phyloP scores from a whole-genome alignment of 2,113 vertebrate species.

The Nymphicus hollandicus region DNA sequence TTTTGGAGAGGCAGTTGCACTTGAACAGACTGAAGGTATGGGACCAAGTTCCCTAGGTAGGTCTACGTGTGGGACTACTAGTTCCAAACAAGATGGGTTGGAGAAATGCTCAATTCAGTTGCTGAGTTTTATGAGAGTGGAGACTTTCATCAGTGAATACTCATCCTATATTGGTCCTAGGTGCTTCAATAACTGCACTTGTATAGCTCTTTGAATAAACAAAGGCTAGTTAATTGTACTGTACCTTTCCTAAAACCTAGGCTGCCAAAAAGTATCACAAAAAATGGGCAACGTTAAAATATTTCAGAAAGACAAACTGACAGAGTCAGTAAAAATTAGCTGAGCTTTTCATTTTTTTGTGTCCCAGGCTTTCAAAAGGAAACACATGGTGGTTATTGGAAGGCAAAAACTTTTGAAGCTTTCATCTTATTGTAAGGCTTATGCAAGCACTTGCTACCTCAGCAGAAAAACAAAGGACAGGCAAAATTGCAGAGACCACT shows the following conservation, averaged over 20 bases:
- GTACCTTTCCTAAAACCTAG: background rate
- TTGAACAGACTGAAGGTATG: background rate
- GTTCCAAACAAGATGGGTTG: background rate
- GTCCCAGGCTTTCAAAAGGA: conserved; percentile 5
- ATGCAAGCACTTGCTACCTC: conserved; percentile 47
- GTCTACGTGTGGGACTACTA: background rate
- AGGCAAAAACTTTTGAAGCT: conserved; percentile 33
- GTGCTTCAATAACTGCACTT: background rate
- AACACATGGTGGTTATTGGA: background rate
- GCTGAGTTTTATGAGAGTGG: background rate
- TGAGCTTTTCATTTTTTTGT: conserved; percentile 8
- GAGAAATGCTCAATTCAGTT: background rate
- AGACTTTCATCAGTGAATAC: background rate
- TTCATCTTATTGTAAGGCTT: conserved; percentile 42
- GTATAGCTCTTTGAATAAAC: background rate
- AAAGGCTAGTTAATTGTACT: background rate
- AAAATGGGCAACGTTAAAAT: background rate
- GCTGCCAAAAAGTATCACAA: background rate
- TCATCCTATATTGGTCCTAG: background rate
- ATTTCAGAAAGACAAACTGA: background rate
- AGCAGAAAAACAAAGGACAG: conserved; percentile 47
- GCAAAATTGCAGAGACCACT: conserved; percentile 21
- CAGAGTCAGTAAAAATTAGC: background rate
- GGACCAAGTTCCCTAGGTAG: background rate
- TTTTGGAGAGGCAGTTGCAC: background rate